These are phyloP conservation scores for Vesta saturnalis DNA, from an alignment of 2,888 invertebrate genomes.

Conservation along the genomic window DNA sequence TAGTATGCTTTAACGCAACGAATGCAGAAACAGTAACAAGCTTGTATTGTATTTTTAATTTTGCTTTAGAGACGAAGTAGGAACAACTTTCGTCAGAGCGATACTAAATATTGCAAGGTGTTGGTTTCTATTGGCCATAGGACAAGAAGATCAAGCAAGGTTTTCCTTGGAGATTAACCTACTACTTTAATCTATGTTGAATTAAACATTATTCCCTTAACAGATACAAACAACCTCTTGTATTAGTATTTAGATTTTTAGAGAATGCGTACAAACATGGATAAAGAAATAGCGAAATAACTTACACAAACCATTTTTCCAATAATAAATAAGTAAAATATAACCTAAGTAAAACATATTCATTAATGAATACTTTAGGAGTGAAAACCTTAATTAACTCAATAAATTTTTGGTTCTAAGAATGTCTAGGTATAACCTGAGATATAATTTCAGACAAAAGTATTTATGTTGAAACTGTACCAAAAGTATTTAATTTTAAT, in stretches of 20 bases:
- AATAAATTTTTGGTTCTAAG: too few relatives aligned
- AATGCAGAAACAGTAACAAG: conserved; percentile 8
- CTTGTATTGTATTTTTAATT: conserved; percentile 51
- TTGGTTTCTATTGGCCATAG: conserved; percentile 37
- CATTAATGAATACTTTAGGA: too few relatives aligned
- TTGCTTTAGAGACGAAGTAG: conserved; percentile 47
- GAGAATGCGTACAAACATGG: neutral
- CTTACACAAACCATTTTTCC: too few relatives aligned
- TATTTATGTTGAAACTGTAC: too few relatives aligned
- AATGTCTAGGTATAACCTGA: too few relatives aligned
- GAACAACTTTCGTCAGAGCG: conserved; percentile 50
- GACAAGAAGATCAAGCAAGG: conserved; percentile 38
- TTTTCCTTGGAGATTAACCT: conserved; percentile 53
- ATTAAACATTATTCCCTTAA: conserved; percentile 55
- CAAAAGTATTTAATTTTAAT: too few relatives aligned
- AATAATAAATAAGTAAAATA: too few relatives aligned
- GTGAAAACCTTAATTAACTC: too few relatives aligned
- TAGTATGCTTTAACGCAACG: neutral
- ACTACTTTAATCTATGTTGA: conserved; percentile 57
- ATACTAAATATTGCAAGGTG: conserved; percentile 49
- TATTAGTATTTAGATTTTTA: conserved; percentile 21
- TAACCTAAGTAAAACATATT: too few relatives aligned
- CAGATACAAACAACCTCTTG: conserved; percentile 48
- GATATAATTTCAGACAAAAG: too few relatives aligned
- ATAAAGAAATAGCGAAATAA: neutral